Evolutionary conservation across 2,888 invertebrate genomes (phyloP), one percentile per base, ranked within the genome.

Genomic region (Pterobdella sp.): DNA sequence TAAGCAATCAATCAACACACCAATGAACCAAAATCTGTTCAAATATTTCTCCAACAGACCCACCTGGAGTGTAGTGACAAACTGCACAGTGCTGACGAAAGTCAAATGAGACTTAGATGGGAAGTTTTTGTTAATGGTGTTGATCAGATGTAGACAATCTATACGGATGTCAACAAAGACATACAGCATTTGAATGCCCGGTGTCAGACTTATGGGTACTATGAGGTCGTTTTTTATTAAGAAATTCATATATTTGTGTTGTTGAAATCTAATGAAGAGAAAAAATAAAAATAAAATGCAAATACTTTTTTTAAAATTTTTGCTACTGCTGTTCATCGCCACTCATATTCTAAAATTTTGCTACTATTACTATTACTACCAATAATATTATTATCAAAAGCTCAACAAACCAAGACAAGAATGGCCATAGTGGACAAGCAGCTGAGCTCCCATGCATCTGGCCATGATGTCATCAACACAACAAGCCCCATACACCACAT

Each of bases 401-500:
- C 22, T 14, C 7, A 42, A 65, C 81, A 74, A 77, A 84, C 83
- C 80, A 3, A 87, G 88, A 84, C 98, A 99, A 77, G 95, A 96
- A 84, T 98, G 98, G 0, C 96, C 98, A 83, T 98, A 99, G 84
- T 98, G 98, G 37, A 98, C 89, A 77, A 96, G 85, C 32, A 97
- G 85, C 79, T 96, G 93, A 10, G 92, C 92, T 18, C 90, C 91
- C 42, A 98, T 86, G 0, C 94, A 92, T 79, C 88, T 88, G 0
- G 97, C 96, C 0, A 94, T 94, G 81, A 89, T 91, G 85, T 98
- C 98, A 82, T 99, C 98, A 18, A 98, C 90, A 83, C 98, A 98
- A 83, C 98, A 98, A 0, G 98, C 98, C 52, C 98, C 98, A 81
- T 99, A 98, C 0, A 98, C 97, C 26, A 98, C 96, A 85, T 98